A percentile compares a stretch with the other conserved stretches of the same genome.
Evolutionary conservation across 2,113 vertebrate genomes (phyloP).

Genomic region (Apeltes quadracus): DNA sequence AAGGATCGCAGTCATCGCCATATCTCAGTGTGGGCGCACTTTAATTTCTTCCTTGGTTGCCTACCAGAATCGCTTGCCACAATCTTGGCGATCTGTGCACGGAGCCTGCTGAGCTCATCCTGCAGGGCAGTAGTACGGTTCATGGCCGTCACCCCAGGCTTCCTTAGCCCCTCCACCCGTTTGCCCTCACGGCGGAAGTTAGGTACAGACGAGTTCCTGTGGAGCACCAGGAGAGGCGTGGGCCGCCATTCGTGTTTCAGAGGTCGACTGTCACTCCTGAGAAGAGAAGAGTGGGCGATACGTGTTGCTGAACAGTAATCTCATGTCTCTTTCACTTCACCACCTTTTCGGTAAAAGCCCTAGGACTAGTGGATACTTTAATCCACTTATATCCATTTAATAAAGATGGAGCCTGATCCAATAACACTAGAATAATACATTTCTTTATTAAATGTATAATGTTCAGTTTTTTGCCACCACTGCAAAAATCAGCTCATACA

Average conservation of each 20-base stretch:
- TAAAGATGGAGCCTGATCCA: not conserved
- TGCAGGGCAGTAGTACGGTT: slow-evolving; percentile 93
- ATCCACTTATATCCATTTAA: not conserved
- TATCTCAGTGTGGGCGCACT: not conserved
- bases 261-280: slow-evolving; percentile 91
- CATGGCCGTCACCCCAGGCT: slow-evolving; percentile 90
- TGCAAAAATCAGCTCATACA: not conserved
- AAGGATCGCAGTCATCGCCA: slow-evolving; percentile 15
- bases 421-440: accelerated
- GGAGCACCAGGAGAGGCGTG: slow-evolving; percentile 93
- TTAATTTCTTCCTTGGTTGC: slow-evolving; percentile 1
- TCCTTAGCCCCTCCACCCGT: slow-evolving; percentile 90
- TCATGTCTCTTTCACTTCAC: not conserved
- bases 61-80: slow-evolving; percentile 88
- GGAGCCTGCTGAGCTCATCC: slow-evolving; percentile 92
- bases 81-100: slow-evolving; percentile 96
- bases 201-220: slow-evolving; percentile 96
- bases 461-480: not conserved
- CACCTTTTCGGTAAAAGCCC: not conserved
- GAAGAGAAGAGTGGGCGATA: slow-evolving; percentile 9
- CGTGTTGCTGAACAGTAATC: not conserved
- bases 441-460: not conserved
- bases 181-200: slow-evolving; percentile 95
- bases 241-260: slow-evolving; percentile 97
- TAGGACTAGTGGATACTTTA: not conserved